Percentiles rank a stretch among this genome's conserved stretches.
These are phyloP conservation scores for Dolichopus griseipennis DNA, from an alignment of 2,888 invertebrate species.

Conservation along the genomic window DNA sequence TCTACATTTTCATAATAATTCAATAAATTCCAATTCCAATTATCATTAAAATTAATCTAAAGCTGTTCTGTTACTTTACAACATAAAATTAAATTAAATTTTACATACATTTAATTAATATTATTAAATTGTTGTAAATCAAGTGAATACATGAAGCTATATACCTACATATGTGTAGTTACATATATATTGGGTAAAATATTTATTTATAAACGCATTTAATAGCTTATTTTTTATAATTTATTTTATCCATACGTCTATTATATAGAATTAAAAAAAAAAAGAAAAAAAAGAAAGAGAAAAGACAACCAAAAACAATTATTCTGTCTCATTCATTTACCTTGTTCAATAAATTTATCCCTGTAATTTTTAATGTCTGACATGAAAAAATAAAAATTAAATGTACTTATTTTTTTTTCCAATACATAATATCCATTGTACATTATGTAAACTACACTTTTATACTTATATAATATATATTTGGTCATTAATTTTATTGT, in stretches of 20 bases:
- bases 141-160: too few species aligned
- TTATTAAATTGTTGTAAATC: too few species aligned
- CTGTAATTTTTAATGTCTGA: neutral
- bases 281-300: too few species aligned
- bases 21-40: too few species aligned
- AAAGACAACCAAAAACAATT: neutral
- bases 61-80: too few species aligned
- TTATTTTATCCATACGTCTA: neutral
- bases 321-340: constrained; percentile 1
- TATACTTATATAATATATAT: neutral
- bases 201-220: neutral
- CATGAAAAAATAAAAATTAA: neutral
- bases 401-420: neutral
- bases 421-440: neutral
- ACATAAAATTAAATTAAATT: too few species aligned
- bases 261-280: neutral
- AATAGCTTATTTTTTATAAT: neutral
- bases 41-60: too few species aligned
- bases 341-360: neutral
- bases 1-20: too few species aligned
- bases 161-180: too few species aligned
- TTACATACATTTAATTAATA: too few species aligned
- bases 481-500: neutral
- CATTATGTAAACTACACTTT: too few species aligned
- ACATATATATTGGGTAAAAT: too few species aligned